Conservation (phyloP, 2,113 vertebrate species). For the Oncorhynchus kisutch region DNA sequence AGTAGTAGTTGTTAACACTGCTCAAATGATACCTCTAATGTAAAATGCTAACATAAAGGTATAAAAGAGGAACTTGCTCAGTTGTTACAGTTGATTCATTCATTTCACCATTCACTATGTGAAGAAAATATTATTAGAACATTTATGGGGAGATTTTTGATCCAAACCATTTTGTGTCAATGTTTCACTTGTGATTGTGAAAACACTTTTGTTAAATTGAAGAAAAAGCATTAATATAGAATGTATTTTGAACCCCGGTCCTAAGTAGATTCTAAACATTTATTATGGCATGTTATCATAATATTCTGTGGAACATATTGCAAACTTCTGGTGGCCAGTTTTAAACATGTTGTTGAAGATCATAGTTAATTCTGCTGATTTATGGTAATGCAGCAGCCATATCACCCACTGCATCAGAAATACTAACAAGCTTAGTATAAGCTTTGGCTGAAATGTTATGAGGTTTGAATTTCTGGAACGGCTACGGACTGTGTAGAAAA, state of each 20-base stretch:
- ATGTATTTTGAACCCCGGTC: conserved; percentile 91
- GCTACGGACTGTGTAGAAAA: conserved; percentile 90
- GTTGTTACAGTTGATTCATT: background rate
- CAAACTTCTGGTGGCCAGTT: conserved; percentile 94
- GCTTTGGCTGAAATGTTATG: conserved; percentile 96
- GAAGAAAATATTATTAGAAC: background rate
- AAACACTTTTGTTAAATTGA: conserved; percentile 68
- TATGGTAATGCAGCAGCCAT: conserved; percentile 95
- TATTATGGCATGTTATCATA: conserved; percentile 99
- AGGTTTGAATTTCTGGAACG: conserved; percentile 99
- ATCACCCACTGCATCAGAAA: conserved; percentile 94
- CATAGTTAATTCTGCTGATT: conserved; percentile 99
- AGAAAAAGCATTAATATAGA: conserved; percentile 92
- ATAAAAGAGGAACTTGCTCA: background rate
- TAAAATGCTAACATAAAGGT: background rate
- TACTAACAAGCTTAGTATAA: conserved; percentile 99
- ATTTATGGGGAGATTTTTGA: conserved; percentile 17
- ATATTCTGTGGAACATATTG: conserved; percentile 98
- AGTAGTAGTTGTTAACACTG: background rate
- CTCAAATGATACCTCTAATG: background rate
- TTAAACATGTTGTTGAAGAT: conserved; percentile 90
- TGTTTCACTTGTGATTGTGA: conserved; percentile 50
- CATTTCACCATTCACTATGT: background rate
- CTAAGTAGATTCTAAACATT: conserved; percentile 99
- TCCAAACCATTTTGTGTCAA: conserved; percentile 34